These are phyloP conservation scores for Sitta europaea DNA, from an alignment of 2,113 vertebrate genomes.

Conservation along the genomic window DNA sequence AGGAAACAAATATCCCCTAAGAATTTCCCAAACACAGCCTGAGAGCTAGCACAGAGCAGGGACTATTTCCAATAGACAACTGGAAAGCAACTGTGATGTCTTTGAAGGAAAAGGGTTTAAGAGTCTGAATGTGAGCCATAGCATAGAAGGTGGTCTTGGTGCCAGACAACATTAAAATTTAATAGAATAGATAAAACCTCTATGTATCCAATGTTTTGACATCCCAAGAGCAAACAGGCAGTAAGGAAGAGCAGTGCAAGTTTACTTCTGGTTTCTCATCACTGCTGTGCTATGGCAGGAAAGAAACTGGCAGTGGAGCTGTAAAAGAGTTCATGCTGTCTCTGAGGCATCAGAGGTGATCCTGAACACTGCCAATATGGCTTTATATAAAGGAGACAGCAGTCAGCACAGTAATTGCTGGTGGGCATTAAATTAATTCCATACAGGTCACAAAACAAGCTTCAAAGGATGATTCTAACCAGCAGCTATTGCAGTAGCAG, in stretches of 20 bases:
- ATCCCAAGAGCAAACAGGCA: neutral
- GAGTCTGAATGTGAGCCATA: neutral
- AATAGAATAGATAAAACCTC: neutral
- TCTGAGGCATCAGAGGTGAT: neutral
- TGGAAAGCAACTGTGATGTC: neutral
- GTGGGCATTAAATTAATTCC: neutral
- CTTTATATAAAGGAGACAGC: neutral
- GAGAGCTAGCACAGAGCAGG: neutral
- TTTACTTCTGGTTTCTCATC: neutral
- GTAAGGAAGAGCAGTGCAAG: neutral
- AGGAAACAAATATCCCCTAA: neutral
- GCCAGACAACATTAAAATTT: neutral
- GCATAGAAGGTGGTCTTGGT: neutral
- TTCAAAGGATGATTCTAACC: neutral
- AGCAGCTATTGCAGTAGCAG: neutral
- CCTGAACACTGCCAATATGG: neutral
- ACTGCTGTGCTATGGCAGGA: neutral
- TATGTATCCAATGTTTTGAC: neutral
- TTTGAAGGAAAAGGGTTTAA: neutral
- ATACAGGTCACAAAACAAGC: neutral
- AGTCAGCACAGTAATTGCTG: neutral
- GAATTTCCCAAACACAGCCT: neutral
- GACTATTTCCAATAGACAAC: neutral
- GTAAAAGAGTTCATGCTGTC: neutral
- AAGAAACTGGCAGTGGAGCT: neutral